Percentiles rank a stretch among this genome's conserved stretches.
Conservation (phyloP, 2,797 vertebrate genomes). For the Danio kyathit region DNA sequence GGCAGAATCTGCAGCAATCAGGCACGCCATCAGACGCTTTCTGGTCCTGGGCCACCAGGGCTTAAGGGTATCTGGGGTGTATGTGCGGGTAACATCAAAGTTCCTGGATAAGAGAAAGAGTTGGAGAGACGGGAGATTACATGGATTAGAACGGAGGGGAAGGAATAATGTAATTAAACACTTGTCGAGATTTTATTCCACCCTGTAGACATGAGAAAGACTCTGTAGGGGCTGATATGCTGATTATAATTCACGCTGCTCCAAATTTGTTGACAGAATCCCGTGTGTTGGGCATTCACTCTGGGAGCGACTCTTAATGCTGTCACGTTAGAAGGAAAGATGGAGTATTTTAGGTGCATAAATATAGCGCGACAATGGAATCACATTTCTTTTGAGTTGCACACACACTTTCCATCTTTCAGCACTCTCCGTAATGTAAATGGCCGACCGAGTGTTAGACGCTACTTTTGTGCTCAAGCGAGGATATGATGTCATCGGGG, state of each 20-base stretch:
- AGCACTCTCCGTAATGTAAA: conserved; percentile 6
- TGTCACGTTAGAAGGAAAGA: conserved; percentile 22
- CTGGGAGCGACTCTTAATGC: conserved; percentile 12
- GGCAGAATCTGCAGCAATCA: conserved; percentile 47
- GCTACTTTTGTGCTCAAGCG: conserved; percentile 64
- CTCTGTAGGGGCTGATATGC: conserved; percentile 31
- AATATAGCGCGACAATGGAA: conserved; percentile 20
- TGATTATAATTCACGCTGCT: conserved; percentile 28
- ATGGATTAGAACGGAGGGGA: conserved; percentile 36
- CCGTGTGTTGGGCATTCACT: conserved; percentile 26
- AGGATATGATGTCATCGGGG: conserved; percentile 71
- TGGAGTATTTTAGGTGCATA: background rate
- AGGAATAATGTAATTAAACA: conserved; percentile 55
- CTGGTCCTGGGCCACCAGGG: conserved; percentile 40
- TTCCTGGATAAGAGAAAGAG: conserved; percentile 45
- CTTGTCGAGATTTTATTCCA: conserved; percentile 43
- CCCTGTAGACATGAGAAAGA: conserved; percentile 32
- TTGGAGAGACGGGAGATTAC: conserved; percentile 40
- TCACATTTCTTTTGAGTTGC: conserved; percentile 2
- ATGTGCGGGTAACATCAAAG: conserved; percentile 49
- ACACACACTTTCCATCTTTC: conserved; percentile 40
- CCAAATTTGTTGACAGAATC: conserved; percentile 38
- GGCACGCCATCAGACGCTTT: conserved; percentile 50
- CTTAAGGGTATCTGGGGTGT: conserved; percentile 51
- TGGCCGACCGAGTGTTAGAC: conserved; percentile 64